Percentiles rank a stretch among this genome's conserved stretches.
These are phyloP conservation scores for Aphidius colemani DNA, from an alignment of 2,888 invertebrate genomes.

Conservation along the genomic window DNA sequence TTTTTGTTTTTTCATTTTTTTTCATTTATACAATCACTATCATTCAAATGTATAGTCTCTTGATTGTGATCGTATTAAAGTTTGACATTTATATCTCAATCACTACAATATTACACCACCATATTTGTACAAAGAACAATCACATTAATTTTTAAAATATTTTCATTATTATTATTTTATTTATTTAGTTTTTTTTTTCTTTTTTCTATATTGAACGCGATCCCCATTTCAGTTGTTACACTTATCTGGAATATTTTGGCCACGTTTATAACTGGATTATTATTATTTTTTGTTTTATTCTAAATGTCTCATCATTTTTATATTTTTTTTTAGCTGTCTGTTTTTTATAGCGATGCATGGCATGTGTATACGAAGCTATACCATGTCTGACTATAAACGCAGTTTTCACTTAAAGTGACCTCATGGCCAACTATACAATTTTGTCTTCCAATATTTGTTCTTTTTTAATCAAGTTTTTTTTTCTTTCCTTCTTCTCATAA, in stretches of 20 bases:
- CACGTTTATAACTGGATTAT: constrained; percentile 13
- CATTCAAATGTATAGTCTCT: constrained; percentile 50
- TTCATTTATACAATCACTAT: constrained; percentile 56
- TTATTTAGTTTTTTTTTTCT: constrained; percentile 29
- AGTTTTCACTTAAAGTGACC: constrained; percentile 9
- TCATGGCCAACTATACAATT: constrained; percentile 15
- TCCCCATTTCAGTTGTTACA: constrained; percentile 8
- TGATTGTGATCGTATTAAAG: constrained; percentile 60
- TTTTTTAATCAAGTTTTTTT: constrained; percentile 10
- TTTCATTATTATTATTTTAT: constrained; percentile 29
- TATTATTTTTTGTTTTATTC: constrained; percentile 13
- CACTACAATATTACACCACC: constrained; percentile 61
- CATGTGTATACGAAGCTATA: constrained; percentile 11
- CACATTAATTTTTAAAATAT: constrained; percentile 61
- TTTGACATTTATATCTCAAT: constrained; percentile 61
- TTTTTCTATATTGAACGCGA: constrained; percentile 16
- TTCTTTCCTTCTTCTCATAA: constrained; percentile 13
- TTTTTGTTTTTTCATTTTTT: constrained; percentile 43
- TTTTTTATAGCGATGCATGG: constrained; percentile 14
- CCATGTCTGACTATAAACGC: constrained; percentile 21
- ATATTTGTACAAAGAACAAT: constrained; percentile 70
- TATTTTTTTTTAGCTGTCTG: constrained; percentile 23
- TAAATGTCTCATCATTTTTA: constrained; percentile 8
- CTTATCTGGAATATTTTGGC: constrained; percentile 26
- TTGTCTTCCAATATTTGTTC: constrained; percentile 14